Percentiles rank a stretch among this genome's conserved stretches.
Evolutionary conservation across 2,888 invertebrate genomes (phyloP).

Genomic region (Toxonevra muliebris): DNA sequence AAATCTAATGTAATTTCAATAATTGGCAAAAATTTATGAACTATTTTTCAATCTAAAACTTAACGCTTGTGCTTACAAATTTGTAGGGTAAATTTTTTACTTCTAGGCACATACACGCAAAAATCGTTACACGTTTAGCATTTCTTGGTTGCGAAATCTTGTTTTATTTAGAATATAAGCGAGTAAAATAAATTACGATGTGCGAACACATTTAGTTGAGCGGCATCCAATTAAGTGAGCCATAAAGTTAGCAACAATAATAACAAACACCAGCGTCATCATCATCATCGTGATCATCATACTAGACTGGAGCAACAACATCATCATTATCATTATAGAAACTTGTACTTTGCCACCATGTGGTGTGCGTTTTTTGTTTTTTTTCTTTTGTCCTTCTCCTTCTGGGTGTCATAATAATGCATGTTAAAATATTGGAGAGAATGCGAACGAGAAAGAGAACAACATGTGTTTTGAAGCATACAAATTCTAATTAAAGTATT

Average conservation of each 20-base stretch:
- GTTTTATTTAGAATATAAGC: slow-evolving; percentile 14
- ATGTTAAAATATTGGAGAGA: neutral
- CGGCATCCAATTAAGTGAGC: slow-evolving; percentile 30
- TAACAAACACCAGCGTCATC: slow-evolving; percentile 11
- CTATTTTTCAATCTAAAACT: slow-evolving; percentile 45
- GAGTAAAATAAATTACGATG: slow-evolving; percentile 47
- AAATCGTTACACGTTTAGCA: slow-evolving; percentile 15
- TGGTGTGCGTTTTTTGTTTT: neutral
- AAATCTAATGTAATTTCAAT: slow-evolving; percentile 56
- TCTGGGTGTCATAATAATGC: neutral
- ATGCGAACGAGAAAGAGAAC: neutral
- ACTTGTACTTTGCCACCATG: neutral
- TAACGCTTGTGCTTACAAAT: slow-evolving; percentile 7
- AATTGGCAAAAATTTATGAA: slow-evolving; percentile 59
- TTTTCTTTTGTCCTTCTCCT: too few relatives aligned
- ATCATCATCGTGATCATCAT: neutral
- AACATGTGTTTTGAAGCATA: neutral
- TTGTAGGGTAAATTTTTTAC: slow-evolving; percentile 16
- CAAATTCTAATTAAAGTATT: slow-evolving; percentile 4
- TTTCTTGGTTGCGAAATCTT: slow-evolving; percentile 20
- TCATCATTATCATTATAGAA: neutral
- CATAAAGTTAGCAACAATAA: slow-evolving; percentile 7
- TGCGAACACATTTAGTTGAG: slow-evolving; percentile 47
- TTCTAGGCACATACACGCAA: slow-evolving; percentile 13
- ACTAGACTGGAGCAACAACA: neutral